A percentile compares a stretch with the other conserved stretches of the same genome.
Evolutionary conservation across 2,888 invertebrate species (phyloP).

Genomic region (Nipponacmea schrenckii): DNA sequence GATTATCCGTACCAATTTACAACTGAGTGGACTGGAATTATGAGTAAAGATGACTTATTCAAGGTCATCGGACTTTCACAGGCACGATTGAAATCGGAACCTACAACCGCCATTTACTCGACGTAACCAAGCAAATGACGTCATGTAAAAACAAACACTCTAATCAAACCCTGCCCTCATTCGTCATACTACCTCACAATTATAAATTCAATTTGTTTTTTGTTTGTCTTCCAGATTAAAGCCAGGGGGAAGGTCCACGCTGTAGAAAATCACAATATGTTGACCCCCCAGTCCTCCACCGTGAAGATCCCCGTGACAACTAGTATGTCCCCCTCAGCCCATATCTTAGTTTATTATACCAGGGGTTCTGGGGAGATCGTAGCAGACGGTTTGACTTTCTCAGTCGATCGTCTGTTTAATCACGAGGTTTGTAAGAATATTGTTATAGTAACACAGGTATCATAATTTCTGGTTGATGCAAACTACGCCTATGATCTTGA

Average conservation of each 20-base stretch:
- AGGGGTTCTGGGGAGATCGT: slow-evolving; percentile 72
- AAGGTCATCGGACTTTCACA: no score
- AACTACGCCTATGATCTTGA: background rate
- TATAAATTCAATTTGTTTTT: background rate
- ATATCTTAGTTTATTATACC: slow-evolving; percentile 82
- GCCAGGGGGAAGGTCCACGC: slow-evolving; percentile 41
- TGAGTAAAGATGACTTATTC: no score
- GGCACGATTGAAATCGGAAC: no score
- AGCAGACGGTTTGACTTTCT: slow-evolving; percentile 83
- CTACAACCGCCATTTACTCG: no score
- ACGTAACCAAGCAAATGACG: no score
- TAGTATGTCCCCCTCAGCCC: slow-evolving; percentile 76
- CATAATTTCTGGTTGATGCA: background rate
- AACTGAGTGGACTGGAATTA: no score
- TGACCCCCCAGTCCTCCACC: slow-evolving; percentile 1
- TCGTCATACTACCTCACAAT: no score
- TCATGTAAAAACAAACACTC: no score
- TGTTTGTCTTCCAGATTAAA: slow-evolving; percentile 32
- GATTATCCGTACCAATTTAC: no score
- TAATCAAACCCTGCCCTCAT: no score
- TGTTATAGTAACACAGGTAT: background rate
- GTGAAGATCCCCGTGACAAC: slow-evolving; percentile 75
- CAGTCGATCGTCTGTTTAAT: slow-evolving; percentile 80
- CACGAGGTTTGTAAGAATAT: slow-evolving; percentile 69
- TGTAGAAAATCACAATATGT: slow-evolving; percentile 27